Evolutionary conservation across 2,797 vertebrate species (phyloP), one percentile per base, ranked within the genome.

Genomic region (Orestias chungarensis): DNA sequence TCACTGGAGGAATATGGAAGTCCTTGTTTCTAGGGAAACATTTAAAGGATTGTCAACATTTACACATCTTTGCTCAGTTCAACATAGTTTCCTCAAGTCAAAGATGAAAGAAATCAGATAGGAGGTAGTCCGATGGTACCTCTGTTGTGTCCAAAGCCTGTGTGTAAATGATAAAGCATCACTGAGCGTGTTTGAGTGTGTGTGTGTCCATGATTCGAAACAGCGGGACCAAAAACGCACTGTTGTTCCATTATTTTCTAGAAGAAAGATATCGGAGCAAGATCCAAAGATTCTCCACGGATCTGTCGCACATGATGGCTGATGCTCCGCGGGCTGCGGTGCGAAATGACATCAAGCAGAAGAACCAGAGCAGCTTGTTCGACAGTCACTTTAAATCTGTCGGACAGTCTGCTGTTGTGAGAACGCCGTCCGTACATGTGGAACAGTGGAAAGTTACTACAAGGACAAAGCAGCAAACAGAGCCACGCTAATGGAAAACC

Each of bases 391-490:
- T 18, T 33, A 9, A 64, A 52, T 73, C 17, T 65, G 29, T 14
- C 76, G 43, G 59, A 74, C 47, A 1, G 7, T 27, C 17, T 49
- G 0, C 35, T 65, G 42, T 23, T 69, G 46, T 25, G n/a, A 73
- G 67, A 68, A 35, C 18, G 14, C 29, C 25, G 52, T 33, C 62
- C 40, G 49, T 78, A 83, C 66, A 65, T 68, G 72, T 61, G 71
- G 44, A 76, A 49, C 46, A 71, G 57, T 57, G 75, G 74, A 86
- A 89, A 86, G 84, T 54, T 64, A 29, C 67, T 64, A 20, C 76
- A 82, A 81, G 67, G 73, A 35, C 46, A 50, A 15, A 46, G 27
- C 76, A 72, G 29, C 14, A 43, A 71, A 55, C 64, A 10, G 71
- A 80, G 42, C 47, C 42, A 23, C 54, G 52, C 64, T n/a, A 33